phyloP scores from a whole-genome alignment of 2,888 invertebrate genomes.

The Drosophila nigricruria region DNA sequence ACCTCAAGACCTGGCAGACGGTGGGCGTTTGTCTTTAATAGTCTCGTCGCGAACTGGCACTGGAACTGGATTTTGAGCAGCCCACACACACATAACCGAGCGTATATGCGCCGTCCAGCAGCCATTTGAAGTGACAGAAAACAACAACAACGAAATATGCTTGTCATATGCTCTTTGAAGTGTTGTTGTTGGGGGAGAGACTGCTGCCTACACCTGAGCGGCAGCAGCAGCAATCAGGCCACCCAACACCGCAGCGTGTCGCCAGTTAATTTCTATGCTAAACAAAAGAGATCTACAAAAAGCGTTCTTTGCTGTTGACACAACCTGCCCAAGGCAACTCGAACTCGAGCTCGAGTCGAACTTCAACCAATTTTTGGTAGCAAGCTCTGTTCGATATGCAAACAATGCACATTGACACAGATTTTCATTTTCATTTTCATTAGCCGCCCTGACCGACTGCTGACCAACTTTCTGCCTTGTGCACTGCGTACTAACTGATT shows the following conservation, averaged over 20 bases:
- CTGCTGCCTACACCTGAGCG: slow-evolving; percentile 53
- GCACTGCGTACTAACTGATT: slow-evolving; percentile 64
- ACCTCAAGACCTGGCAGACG: slow-evolving; percentile 50
- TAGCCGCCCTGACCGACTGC: slow-evolving; percentile 43
- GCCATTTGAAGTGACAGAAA: slow-evolving; percentile 55
- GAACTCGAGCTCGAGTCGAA: neutral
- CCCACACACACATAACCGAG: slow-evolving; percentile 51
- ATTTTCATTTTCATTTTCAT: slow-evolving; percentile 72
- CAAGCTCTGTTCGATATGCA: slow-evolving; percentile 52
- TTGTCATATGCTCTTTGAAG: slow-evolving; percentile 52
- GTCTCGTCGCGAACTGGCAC: slow-evolving; percentile 43
- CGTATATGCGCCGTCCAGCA: slow-evolving; percentile 10
- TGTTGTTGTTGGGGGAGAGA: slow-evolving; percentile 17
- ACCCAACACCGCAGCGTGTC: slow-evolving; percentile 35
- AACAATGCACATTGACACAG: slow-evolving; percentile 69
- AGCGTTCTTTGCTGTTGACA: slow-evolving; percentile 27
- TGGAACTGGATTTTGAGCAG: slow-evolving; percentile 54
- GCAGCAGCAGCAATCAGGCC: slow-evolving; percentile 41
- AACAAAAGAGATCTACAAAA: slow-evolving; percentile 27
- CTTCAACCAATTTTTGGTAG: slow-evolving; percentile 24
- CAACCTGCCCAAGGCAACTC: neutral
- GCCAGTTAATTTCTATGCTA: slow-evolving; percentile 56
- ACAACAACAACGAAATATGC: slow-evolving; percentile 15
- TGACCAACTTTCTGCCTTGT: slow-evolving; percentile 52
- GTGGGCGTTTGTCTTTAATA: slow-evolving; percentile 76